Conservation (phyloP, 2,797 vertebrate species). For the Lindbergichthys nudifrons region DNA sequence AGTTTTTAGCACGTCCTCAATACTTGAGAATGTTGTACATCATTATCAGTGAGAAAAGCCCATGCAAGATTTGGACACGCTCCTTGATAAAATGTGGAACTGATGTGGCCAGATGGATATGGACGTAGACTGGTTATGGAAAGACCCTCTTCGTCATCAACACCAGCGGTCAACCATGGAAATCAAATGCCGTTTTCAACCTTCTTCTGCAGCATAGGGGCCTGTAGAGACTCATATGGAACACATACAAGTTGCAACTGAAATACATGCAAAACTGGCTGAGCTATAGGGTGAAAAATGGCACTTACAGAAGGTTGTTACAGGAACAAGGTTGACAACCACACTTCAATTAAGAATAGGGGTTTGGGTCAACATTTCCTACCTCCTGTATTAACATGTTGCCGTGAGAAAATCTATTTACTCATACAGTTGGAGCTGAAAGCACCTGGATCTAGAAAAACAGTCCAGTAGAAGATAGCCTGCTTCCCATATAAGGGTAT, state of each 20-base stretch:
- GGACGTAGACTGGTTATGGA: background rate
- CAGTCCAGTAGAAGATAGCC: slow-evolving; percentile 21
- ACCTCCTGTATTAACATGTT: background rate
- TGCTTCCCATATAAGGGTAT: slow-evolving; percentile 11
- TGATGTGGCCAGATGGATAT: background rate
- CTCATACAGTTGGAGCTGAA: slow-evolving; percentile 27
- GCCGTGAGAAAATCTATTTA: slow-evolving; percentile 39
- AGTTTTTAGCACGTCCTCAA: background rate
- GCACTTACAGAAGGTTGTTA: background rate
- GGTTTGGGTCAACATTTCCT: background rate
- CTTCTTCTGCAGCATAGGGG: background rate
- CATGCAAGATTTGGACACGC: background rate
- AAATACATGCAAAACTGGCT: background rate
- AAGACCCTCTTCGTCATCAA: background rate
- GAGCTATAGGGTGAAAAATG: slow-evolving; percentile 9
- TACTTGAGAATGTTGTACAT: background rate
- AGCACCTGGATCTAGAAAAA: slow-evolving; percentile 41
- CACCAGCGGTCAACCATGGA: background rate
- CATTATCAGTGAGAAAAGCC: background rate
- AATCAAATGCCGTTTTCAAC: background rate
- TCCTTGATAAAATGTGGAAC: background rate
- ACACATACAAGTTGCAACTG: background rate
- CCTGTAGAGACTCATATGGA: background rate
- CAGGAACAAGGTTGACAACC: background rate
- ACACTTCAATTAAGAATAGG: background rate